Evolutionary conservation across 2,888 invertebrate species (phyloP).

Genomic region (Caenorhabditis parvicauda): DNA sequence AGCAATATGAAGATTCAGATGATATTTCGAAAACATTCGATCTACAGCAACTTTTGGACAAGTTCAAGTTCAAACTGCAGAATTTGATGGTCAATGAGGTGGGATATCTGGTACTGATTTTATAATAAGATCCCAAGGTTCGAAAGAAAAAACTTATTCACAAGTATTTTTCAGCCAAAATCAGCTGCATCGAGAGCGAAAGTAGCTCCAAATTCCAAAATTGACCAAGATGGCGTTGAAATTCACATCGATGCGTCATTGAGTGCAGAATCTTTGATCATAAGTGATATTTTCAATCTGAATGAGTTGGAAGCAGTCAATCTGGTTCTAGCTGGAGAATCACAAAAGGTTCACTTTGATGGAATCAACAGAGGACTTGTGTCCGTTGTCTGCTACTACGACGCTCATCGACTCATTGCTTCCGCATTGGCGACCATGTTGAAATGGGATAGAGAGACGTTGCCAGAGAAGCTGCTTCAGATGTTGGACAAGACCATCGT

Average conservation of each 20-base stretch:
- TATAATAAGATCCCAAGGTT: too few species aligned
- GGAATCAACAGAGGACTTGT: conserved; percentile 37
- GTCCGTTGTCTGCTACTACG: conserved; percentile 52
- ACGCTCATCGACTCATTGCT: conserved; percentile 33
- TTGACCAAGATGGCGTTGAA: conserved; percentile 17
- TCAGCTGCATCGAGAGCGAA: conserved; percentile 3
- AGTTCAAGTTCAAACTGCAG: conserved; percentile 11
- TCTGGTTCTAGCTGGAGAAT: conserved; percentile 42
- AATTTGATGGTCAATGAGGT: conserved; percentile 22
- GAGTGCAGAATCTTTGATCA: conserved; percentile 26
- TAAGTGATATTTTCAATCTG: conserved; percentile 37
- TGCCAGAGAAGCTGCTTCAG: conserved; percentile 7
- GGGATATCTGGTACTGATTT: too few species aligned
- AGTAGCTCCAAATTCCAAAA: conserved; percentile 6
- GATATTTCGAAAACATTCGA: conserved; percentile 6
- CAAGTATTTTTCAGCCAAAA: conserved; percentile 7
- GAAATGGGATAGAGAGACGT: conserved; percentile 21
- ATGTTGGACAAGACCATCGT: conserved; percentile 25
- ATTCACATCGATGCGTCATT: conserved; percentile 17
- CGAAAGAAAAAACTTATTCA: neutral
- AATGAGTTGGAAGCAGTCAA: conserved; percentile 41
- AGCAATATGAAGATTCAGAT: conserved; percentile 12
- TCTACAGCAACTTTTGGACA: conserved; percentile 6
- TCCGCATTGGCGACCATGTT: conserved; percentile 11
- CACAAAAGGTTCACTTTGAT: conserved; percentile 39